Percentiles rank a stretch among this genome's conserved stretches.
phyloP scores from a whole-genome alignment of 2,113 vertebrate genomes.

The Tautogolabrus adspersus region DNA sequence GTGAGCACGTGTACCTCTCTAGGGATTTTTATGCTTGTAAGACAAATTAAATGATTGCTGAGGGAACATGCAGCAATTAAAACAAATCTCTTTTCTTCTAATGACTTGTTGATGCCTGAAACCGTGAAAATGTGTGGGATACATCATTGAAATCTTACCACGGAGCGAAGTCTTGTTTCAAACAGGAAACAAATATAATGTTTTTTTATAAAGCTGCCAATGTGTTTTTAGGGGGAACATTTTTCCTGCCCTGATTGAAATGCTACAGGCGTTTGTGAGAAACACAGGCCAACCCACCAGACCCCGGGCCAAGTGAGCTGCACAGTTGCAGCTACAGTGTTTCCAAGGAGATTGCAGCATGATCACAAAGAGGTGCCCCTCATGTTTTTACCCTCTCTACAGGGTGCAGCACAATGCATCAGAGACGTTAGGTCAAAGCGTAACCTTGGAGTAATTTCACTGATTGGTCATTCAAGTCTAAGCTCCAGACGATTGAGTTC shows the following conservation, averaged over 20 bases:
- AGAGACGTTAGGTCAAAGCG: slow-evolving; percentile 28
- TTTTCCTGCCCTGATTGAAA: slow-evolving; percentile 74
- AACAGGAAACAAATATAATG: slow-evolving; percentile 5
- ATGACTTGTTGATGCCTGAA: slow-evolving; percentile 4
- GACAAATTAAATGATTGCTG: slow-evolving; percentile 47
- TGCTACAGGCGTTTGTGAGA: slow-evolving; percentile 72
- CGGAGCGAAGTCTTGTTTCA: neutral
- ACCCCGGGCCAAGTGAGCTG: slow-evolving; percentile 59
- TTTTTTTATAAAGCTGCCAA: slow-evolving; percentile 4
- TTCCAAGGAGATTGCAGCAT: slow-evolving; percentile 69
- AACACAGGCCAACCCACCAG: slow-evolving; percentile 47
- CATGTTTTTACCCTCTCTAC: slow-evolving; percentile 32
- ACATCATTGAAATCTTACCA: slow-evolving; percentile 28
- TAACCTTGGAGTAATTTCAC: slow-evolving; percentile 57
- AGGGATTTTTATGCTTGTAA: slow-evolving; percentile 10
- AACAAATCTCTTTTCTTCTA: slow-evolving; percentile 35
- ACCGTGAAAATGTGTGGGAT: slow-evolving; percentile 7
- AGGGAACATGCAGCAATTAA: slow-evolving; percentile 35
- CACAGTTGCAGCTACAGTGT: slow-evolving; percentile 61
- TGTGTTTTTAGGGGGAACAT: slow-evolving; percentile 41
- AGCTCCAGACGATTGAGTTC: slow-evolving; percentile 24
- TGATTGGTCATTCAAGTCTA: slow-evolving; percentile 47
- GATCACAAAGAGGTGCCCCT: slow-evolving; percentile 43
- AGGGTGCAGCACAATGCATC: slow-evolving; percentile 62
- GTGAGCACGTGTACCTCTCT: slow-evolving; percentile 37